A percentile compares a stretch with the other conserved stretches of the same genome.
These are phyloP conservation scores for Schizotus pectinicornis DNA, from an alignment of 2,888 invertebrate species.

Conservation along the genomic window DNA sequence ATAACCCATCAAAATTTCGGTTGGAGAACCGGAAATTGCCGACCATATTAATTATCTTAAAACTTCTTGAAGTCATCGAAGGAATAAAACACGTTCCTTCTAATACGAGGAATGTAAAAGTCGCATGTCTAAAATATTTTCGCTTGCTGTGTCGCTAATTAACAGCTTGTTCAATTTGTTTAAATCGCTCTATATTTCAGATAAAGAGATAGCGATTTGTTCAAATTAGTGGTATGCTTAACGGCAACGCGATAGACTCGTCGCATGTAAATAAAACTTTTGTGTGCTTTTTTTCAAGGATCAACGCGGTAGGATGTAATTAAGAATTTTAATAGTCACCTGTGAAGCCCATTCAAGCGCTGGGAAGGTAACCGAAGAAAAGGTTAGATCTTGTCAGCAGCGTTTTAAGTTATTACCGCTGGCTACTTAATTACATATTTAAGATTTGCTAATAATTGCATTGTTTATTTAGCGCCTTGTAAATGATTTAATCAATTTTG, in stretches of 20 bases:
- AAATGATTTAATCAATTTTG: too few species aligned
- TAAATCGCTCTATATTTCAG: constrained; percentile 16
- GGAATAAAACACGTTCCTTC: too few species aligned
- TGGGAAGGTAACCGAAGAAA: constrained; percentile 27
- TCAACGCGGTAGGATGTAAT: constrained; percentile 29
- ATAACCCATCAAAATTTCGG: constrained; percentile 2
- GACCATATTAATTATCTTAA: too few species aligned
- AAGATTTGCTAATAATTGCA: constrained; percentile 3
- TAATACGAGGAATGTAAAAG: background rate
- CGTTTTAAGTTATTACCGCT: constrained; percentile 12
- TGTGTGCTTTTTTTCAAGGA: constrained; percentile 28
- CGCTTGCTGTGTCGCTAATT: background rate
- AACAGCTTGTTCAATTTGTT: constrained; percentile 3
- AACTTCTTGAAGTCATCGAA: too few species aligned
- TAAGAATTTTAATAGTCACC: constrained; percentile 32
- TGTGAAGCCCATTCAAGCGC: constrained; percentile 29
- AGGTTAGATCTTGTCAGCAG: constrained; percentile 31
- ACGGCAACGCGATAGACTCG: constrained; percentile 1
- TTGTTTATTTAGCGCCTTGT: background rate
- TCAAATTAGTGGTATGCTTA: constrained; percentile 9
- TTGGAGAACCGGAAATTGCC: constrained; percentile 3
- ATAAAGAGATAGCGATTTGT: constrained; percentile 10
- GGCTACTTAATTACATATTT: constrained; percentile 6
- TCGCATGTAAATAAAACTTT: constrained; percentile 8
- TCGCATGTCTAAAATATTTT: constrained; percentile 6